Evolutionary conservation across 2,888 invertebrate species (phyloP).

Genomic region (Cheilosia scutellata): DNA sequence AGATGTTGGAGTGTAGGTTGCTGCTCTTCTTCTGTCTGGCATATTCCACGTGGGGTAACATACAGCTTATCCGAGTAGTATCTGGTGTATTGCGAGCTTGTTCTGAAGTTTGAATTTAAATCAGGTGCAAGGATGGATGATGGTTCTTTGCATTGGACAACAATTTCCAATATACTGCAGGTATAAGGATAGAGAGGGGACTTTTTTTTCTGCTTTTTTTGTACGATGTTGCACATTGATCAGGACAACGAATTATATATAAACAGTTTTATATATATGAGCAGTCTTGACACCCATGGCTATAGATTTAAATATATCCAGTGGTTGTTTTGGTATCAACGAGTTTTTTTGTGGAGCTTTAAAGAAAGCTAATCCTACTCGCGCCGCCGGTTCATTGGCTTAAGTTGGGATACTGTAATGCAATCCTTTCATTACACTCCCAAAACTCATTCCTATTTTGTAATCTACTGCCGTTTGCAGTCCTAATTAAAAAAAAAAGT

Average conservation of each 20-base stretch:
- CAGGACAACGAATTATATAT: constrained; percentile 16
- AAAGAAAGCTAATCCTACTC: too few species aligned
- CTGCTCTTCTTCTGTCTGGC: not conserved
- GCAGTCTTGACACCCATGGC: not conserved
- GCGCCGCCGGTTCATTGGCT: too few species aligned
- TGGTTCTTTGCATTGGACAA: constrained; percentile 1
- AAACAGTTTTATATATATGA: not conserved
- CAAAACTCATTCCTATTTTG: too few species aligned
- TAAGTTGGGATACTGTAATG: not conserved
- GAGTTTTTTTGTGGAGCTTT: not conserved
- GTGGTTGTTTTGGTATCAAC: not conserved
- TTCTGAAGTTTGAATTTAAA: constrained; percentile 43
- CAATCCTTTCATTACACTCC: too few species aligned
- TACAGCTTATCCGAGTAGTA: constrained; percentile 4
- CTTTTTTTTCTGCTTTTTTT: constrained; percentile 6
- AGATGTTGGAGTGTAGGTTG: not conserved
- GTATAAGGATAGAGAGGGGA: not conserved
- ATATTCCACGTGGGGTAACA: constrained; percentile 12
- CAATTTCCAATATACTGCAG: constrained; percentile 46
- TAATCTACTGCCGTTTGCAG: too few species aligned
- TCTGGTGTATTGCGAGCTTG: constrained; percentile 23
- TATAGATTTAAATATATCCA: not conserved
- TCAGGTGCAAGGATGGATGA: constrained; percentile 29
- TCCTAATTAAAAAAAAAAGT: too few species aligned
- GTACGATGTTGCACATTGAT: constrained; percentile 37